Evolutionary conservation across 37 sponge, comb jelly and placozoan genomes (phyloP).

Genomic region (Agelas oroides): DNA sequence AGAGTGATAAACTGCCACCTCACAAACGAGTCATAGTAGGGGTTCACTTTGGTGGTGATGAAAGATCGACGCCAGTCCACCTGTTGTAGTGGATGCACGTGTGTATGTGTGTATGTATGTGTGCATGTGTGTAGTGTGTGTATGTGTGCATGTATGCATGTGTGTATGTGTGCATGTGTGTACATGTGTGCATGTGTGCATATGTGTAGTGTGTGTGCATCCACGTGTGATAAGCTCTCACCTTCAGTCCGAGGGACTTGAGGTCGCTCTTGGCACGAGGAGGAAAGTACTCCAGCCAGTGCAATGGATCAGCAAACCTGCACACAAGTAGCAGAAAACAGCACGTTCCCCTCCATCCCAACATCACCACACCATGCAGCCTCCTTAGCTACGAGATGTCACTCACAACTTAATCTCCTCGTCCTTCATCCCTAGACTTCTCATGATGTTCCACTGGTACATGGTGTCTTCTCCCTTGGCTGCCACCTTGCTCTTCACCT

Average conservation of each 20-base stretch:
- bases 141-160: not conserved
- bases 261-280: constrained; percentile 83
- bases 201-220: not conserved
- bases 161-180: not conserved
- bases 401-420: constrained; percentile 85
- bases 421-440: constrained; percentile 73
- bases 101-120: not conserved
- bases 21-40: constrained; percentile 98
- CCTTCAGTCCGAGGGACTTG: constrained; percentile 84
- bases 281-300: constrained; percentile 97
- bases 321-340: not conserved
- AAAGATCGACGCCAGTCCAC: constrained; percentile 99
- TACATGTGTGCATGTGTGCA: too few species aligned
- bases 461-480: constrained; percentile 72
- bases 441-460: constrained; percentile 98
- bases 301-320: constrained; percentile 89
- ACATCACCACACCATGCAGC: too few species aligned
- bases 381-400: too few species aligned
- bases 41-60: constrained; percentile 98
- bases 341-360: not conserved
- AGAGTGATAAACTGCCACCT: constrained; percentile 95
- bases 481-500: constrained; percentile 92
- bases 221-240: constrained; percentile 5
- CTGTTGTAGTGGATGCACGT: constrained; percentile 8
- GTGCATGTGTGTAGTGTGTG: not conserved